Percentiles rank a stretch among this genome's conserved stretches.
Evolutionary conservation across 1,140 invertebrate species (phyloP).

Genomic region (Helicoverpa armigera): DNA sequence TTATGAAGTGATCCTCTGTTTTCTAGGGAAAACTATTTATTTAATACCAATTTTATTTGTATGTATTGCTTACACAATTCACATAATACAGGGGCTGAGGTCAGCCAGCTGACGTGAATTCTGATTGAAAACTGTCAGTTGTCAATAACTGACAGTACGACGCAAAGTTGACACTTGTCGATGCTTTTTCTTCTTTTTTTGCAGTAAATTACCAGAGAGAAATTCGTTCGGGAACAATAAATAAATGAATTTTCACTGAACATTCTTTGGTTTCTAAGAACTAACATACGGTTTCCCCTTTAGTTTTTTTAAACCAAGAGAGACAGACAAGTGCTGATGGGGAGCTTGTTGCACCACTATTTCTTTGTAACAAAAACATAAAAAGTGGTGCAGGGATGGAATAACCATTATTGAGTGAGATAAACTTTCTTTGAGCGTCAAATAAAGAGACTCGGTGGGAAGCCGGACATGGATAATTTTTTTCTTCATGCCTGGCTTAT

Average conservation of each 20-base stretch:
- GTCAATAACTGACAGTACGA: neutral
- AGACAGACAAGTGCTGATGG: no score
- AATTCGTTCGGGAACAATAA: neutral
- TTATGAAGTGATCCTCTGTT: neutral
- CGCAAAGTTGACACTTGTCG: neutral
- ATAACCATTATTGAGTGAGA: no score
- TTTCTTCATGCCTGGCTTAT: no score
- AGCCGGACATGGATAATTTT: no score
- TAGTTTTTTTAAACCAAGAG: no score
- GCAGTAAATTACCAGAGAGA: neutral
- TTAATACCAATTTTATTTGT: neutral
- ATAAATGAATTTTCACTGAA: neutral
- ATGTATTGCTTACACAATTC: conserved; percentile 34
- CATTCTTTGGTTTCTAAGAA: no score
- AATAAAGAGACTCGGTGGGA: no score
- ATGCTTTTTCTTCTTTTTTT: neutral
- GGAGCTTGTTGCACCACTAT: no score
- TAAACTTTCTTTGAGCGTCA: no score
- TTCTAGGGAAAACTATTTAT: neutral
- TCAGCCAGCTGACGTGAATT: conserved; percentile 3
- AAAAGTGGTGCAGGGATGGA: no score
- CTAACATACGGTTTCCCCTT: no score
- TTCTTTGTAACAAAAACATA: no score
- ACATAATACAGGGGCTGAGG: neutral
- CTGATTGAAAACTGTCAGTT: neutral